Conservation (phyloP, 2,113 vertebrate genomes). For the Lutjanus erythropterus region DNA sequence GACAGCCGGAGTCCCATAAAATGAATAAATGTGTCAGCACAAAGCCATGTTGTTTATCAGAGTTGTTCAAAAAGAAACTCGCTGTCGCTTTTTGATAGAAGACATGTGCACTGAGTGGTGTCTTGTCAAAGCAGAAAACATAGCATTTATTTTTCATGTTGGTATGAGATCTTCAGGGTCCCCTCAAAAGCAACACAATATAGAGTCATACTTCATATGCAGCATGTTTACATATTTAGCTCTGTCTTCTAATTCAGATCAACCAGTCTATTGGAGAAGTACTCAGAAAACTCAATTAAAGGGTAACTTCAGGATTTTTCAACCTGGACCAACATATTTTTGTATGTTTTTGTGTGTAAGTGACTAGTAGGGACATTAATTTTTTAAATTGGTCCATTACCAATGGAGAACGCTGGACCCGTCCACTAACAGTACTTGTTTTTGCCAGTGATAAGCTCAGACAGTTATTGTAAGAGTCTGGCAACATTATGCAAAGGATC, state of each 20-base stretch:
- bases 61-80: slow-evolving; percentile 28
- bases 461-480: too few species aligned
- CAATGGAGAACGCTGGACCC: too few species aligned
- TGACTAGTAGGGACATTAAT: too few species aligned
- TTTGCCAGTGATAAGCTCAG: too few species aligned
- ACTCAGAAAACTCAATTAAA: too few species aligned
- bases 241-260: not conserved
- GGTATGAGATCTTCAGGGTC: not conserved
- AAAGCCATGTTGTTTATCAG: slow-evolving; percentile 34
- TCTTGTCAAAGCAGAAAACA: slow-evolving; percentile 6
- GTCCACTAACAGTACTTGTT: too few species aligned
- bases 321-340: too few species aligned
- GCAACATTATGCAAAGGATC: too few species aligned
- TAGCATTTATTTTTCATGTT: not conserved
- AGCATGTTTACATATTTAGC: not conserved
- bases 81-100: slow-evolving; percentile 21
- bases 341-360: too few species aligned
- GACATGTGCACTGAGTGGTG: not conserved
- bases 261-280: not conserved
- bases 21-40: slow-evolving; percentile 39
- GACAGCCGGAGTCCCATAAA: slow-evolving; percentile 34
- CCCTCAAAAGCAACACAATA: not conserved
- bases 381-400: too few species aligned
- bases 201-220: not conserved
- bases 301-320: too few species aligned